Conservation (phyloP, 1,140 invertebrate genomes). For the Nautilus pompilius region DNA sequence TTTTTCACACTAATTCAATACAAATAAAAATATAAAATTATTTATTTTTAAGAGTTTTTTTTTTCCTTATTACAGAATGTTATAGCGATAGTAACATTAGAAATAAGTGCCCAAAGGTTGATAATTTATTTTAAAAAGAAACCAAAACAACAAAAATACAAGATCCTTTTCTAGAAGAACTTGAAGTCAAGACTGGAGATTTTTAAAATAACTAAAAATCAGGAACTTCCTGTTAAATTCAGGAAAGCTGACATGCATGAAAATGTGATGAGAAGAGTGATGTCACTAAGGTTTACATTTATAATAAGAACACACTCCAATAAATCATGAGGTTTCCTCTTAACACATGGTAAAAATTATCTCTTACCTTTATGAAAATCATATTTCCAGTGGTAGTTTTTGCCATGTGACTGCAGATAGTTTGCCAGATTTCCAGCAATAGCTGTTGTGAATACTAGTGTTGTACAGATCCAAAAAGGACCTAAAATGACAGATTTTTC, state of each 20-base stretch:
- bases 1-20: too few species aligned
- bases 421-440: slow-evolving; percentile 91
- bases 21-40: too few species aligned
- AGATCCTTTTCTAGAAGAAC: background rate
- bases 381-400: slow-evolving; percentile 78
- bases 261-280: background rate
- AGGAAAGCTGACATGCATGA: background rate
- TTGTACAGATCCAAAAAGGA: slow-evolving; percentile 95
- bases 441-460: slow-evolving; percentile 88
- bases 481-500: slow-evolving; percentile 56
- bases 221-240: background rate
- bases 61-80: too few species aligned
- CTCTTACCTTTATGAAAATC: slow-evolving; percentile 77
- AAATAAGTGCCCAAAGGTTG: background rate
- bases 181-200: too few species aligned
- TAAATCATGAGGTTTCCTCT: too few species aligned
- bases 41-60: too few species aligned
- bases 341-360: too few species aligned
- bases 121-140: background rate
- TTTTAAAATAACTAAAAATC: too few species aligned
- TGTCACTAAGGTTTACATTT: background rate
- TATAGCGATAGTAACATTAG: too few species aligned
- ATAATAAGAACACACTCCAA: too few species aligned
- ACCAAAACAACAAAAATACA: background rate
- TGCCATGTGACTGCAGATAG: slow-evolving; percentile 67